These are phyloP conservation scores for Chrysina gloriosa DNA, from an alignment of 2,888 invertebrate genomes.

Conservation along the genomic window DNA sequence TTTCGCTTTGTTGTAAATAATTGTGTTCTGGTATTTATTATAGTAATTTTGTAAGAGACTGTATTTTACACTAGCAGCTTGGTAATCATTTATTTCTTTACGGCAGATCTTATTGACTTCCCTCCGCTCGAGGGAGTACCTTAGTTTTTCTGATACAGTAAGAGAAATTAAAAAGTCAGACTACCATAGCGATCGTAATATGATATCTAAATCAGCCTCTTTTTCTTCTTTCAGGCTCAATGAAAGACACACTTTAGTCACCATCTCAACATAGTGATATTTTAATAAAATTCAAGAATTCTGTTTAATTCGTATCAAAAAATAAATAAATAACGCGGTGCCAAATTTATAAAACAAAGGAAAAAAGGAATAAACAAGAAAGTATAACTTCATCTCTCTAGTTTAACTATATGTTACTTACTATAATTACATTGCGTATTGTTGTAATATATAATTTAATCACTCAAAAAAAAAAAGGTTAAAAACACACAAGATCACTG, in stretches of 20 bases:
- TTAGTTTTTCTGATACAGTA: constrained; percentile 40
- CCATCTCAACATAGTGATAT: constrained; percentile 62
- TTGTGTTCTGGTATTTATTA: not conserved
- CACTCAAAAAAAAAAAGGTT: constrained; percentile 6
- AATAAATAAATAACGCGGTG: constrained; percentile 58
- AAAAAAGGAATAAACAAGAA: not conserved
- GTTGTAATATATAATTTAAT: constrained; percentile 7
- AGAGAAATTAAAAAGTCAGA: constrained; percentile 13
- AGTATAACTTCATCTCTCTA: not conserved
- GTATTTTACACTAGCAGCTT: constrained; percentile 45
- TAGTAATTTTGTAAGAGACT: constrained; percentile 32
- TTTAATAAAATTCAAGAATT: constrained; percentile 60
- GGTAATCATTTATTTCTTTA: constrained; percentile 36
- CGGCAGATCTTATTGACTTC: constrained; percentile 23
- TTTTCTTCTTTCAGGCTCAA: constrained; percentile 65
- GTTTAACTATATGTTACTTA: not conserved
- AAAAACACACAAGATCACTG: constrained; percentile 51
- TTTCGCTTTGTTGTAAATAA: not conserved
- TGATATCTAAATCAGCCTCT: constrained; percentile 55
- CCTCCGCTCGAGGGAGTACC: constrained; percentile 49
- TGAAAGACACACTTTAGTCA: constrained; percentile 64
- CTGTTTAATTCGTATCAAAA: constrained; percentile 48
- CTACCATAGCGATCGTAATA: too few species aligned
- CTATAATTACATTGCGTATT: constrained; percentile 18
- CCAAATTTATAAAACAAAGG: constrained; percentile 54